A percentile compares a stretch with the other conserved stretches of the same genome.
These are phyloP conservation scores for Arrhamphus sclerolepis DNA, from an alignment of 2,797 vertebrate species.

Conservation along the genomic window DNA sequence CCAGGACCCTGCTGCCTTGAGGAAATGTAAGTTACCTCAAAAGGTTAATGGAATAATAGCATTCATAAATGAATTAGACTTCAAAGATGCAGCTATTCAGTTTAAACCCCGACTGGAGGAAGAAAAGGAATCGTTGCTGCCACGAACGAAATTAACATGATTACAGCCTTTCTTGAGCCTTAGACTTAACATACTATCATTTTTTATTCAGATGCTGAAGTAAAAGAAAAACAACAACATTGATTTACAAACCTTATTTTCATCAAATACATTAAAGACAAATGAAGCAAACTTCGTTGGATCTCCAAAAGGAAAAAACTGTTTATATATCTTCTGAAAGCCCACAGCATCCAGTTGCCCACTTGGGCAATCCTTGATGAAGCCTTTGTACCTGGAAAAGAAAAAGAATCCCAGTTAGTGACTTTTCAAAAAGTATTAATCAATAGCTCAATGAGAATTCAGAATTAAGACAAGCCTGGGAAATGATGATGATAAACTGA, in stretches of 20 bases:
- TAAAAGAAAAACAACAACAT: background rate
- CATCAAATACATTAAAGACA: conserved; percentile 98
- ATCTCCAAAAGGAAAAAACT: conserved; percentile 98
- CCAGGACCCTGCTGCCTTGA: too few species aligned
- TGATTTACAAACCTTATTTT: conserved; percentile 91
- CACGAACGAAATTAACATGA: too few species aligned
- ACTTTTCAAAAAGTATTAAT: conserved; percentile 5
- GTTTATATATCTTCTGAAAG: conserved; percentile 99
- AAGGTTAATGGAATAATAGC: conserved; percentile 6
- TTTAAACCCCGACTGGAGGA: background rate
- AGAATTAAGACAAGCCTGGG: conserved; percentile 14
- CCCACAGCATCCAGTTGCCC: conserved; percentile 95
- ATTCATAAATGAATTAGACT: conserved; percentile 8
- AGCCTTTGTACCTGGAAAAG: conserved; percentile 96
- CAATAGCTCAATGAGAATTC: background rate
- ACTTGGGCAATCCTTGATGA: conserved; percentile 98
- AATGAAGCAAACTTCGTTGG: conserved; percentile 98
- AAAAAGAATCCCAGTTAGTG: conserved; percentile 16
- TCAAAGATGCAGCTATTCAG: conserved; percentile 6
- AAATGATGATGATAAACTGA: conserved; percentile 10
- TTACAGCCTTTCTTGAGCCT: too few species aligned
- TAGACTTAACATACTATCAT: too few species aligned
- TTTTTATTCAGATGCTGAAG: conserved; percentile 1
- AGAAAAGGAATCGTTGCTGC: conserved; percentile 8
- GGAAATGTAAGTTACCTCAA: background rate